Evolutionary conservation across 2,888 invertebrate species (phyloP), one percentile per base, ranked within the genome.

Genomic region (Patella pellucida): DNA sequence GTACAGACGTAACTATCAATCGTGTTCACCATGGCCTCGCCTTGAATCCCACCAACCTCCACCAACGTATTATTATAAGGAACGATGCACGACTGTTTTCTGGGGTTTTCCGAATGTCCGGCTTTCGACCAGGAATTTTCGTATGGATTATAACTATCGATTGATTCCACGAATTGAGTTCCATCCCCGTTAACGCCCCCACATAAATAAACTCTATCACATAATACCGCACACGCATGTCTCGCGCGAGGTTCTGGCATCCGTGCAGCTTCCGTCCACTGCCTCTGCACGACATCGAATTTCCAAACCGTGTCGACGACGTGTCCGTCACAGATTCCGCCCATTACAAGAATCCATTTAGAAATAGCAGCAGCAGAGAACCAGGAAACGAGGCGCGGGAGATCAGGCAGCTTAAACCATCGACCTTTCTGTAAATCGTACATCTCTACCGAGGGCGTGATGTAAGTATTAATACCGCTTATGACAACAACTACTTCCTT

Each of bases 401-500:
- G 81, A 67, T 89, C 88, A 3, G 88, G 86, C 50, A 90, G 82
- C 12, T 82, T 79, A 14, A 81, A 81, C 90, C 90, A 91, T 69
- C 85, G 87, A 76, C 88, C 86, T 75, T 89, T 90, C 74, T 85
- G 83, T 11, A 89, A 87, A 70, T 90, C 89, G 76, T 86, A 91
- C 87, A 89, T 88, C 79, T 90, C 90, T 23, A 89, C 88, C 15
- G 85, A 83, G 72, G 83, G 84, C 5, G 87, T 85, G 16, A 87
- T 84, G 77, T 84, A 85, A 68, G 76, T 74, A 62, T 81, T 82
- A 71, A 85, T 83, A 51, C 86, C 82, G 5, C 90, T 89, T 12
- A 90, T 82, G 1, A 88, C 83, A n/a, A 90, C 89, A 77, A 91
- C 80, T 41, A 88, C 88, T 73, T 90, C 89, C 74, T 89, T 90